Evolutionary conservation across 2,888 invertebrate genomes (phyloP).

Genomic region (Epirrhoe tristata): DNA sequence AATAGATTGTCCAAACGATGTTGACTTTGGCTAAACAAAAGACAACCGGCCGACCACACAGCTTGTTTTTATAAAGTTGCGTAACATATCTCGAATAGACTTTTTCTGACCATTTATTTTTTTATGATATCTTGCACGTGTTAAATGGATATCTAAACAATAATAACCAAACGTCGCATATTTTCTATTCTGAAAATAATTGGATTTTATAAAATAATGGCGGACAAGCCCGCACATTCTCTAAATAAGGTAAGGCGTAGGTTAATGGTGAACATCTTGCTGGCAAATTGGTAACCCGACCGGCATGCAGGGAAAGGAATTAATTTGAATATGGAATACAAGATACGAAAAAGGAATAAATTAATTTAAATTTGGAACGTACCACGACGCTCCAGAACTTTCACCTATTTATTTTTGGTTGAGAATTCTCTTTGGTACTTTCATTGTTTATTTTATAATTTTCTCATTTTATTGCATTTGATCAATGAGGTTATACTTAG

Average conservation of each 20-base stretch:
- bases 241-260: slow-evolving; percentile 30
- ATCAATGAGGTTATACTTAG: no score
- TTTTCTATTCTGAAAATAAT: not conserved
- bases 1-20: slow-evolving; percentile 58
- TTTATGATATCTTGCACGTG: slow-evolving; percentile 4
- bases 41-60: slow-evolving; percentile 76
- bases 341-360: slow-evolving; percentile 33
- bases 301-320: slow-evolving; percentile 43
- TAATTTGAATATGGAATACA: slow-evolving; percentile 44
- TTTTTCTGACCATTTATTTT: slow-evolving; percentile 20
- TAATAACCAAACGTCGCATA: not conserved
- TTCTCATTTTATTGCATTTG: no score
- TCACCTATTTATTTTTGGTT: not conserved
- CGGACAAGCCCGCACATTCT: slow-evolving; percentile 17
- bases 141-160: not conserved
- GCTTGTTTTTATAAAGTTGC: slow-evolving; percentile 34
- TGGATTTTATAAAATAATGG: slow-evolving; percentile 15
- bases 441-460: no score
- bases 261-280: slow-evolving; percentile 57
- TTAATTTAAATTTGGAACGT: slow-evolving; percentile 26
- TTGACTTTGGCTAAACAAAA: slow-evolving; percentile 62
- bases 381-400: not conserved
- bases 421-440: no score
- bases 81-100: slow-evolving; percentile 22
- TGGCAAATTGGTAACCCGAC: slow-evolving; percentile 75